Evolutionary conservation across 2,888 invertebrate genomes (phyloP), one percentile per base, ranked within the genome.

Genomic region (Beris morrisii): DNA sequence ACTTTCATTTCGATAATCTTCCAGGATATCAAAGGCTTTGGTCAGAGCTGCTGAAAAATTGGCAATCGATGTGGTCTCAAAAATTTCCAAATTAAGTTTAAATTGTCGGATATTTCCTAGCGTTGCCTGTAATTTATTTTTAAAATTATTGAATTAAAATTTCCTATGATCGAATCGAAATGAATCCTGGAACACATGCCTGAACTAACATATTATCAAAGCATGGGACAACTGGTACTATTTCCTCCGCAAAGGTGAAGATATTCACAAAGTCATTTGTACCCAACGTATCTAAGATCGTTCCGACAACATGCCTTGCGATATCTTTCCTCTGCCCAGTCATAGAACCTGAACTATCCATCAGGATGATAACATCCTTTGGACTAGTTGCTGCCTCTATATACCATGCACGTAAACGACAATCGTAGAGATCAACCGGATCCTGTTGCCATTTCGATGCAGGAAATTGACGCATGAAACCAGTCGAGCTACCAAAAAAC

Each of bases 241-340:
- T 90, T 53, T 86, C 86, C 74, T 90, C 88, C 72, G 92, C 91
- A 83, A 97, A 98, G 77, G 91, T 91, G 82, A 93, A 90, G 72
- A 99, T 93, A 79, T 97, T 97, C 73, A 99, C 97, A 83, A 93
- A 98, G 81, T 98, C 98, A 81, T 99, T 96, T 80, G 97, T 96
- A 58, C 95, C 95, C 48, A 98, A 87, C 0, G 98, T 99, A 75
- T 97, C 96, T 71, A 99, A 84, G 72, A 99, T 96, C 74, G 90
- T 92, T 69, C 89, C 88, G 69, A 91, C 91, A 50, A 92, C 91
- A 77, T 91, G 91, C 78, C 88, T 86, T 64, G 97, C 97, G 73
- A 98, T 96, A 81, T 95, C 94, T 75, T 92, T 87, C 73, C 90
- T 84, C 81, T 86, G 86, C 12, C 95, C 95, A 59, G 90, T 92